Evolutionary conservation across 2,113 vertebrate genomes (phyloP).

Genomic region (Mystacornis crossleyi): DNA sequence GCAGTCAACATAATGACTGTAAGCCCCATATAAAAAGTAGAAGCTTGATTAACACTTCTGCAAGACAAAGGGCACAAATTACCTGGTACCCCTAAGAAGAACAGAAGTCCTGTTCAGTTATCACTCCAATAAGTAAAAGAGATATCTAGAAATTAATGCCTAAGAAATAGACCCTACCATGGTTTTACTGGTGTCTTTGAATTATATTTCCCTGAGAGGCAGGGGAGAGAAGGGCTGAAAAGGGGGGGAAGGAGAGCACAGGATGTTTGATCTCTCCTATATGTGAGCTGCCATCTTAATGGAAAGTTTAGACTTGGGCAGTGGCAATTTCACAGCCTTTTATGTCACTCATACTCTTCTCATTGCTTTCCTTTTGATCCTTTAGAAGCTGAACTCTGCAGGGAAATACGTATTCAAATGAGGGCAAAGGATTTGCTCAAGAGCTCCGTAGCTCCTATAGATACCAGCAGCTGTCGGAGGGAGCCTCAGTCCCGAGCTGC

Average conservation of each 20-base stretch:
- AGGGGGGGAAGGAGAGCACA: neutral
- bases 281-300: neutral
- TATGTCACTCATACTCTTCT: neutral
- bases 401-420: conserved; percentile 79
- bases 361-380: conserved; percentile 32
- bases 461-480: conserved; percentile 8
- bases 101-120: neutral
- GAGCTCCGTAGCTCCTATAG: conserved; percentile 60
- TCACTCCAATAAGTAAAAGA: neutral
- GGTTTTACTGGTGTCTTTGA: neutral
- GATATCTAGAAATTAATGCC: neutral
- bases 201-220: neutral
- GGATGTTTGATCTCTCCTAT: neutral
- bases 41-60: neutral
- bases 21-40: neutral
- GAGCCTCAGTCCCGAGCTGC: conserved; percentile 66
- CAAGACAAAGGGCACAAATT: neutral
- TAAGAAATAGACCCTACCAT: neutral
- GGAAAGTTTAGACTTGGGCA: neutral
- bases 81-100: neutral
- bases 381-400: conserved; percentile 82
- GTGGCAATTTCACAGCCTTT: neutral
- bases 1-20: neutral
- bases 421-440: conserved; percentile 79
- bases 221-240: neutral